Evolutionary conservation across 1,140 invertebrate species (phyloP).

Genomic region (Caenorhabditis inopinata): DNA sequence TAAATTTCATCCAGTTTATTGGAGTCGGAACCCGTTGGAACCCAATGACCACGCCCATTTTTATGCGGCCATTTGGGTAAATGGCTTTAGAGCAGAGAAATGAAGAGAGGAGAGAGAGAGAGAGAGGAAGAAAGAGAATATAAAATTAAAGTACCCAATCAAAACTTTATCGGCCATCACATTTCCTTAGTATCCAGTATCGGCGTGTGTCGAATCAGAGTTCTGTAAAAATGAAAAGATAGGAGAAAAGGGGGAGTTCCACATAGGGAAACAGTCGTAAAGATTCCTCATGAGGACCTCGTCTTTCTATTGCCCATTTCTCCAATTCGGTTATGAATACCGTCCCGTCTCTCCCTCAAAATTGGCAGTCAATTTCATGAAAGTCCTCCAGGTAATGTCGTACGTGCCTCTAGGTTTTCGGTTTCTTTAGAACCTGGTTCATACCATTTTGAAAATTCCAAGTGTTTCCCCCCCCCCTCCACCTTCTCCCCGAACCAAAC

Average conservation of each 20-base stretch:
- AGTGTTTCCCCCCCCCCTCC: neutral
- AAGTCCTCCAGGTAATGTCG: conserved; percentile 10
- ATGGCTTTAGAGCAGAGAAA: conserved; percentile 9
- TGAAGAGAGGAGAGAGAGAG: neutral
- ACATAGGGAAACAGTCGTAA: neutral
- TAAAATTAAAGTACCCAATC: conserved; percentile 34
- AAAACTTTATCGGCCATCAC: conserved; percentile 34
- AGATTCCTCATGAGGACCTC: neutral
- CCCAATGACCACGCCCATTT: conserved; percentile 23
- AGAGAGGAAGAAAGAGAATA: neutral
- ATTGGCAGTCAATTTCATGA: neutral
- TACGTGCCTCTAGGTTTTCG: no score
- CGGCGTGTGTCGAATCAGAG: neutral
- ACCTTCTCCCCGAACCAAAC: neutral
- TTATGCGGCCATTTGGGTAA: conserved; percentile 33
- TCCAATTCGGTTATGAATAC: neutral
- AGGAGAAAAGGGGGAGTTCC: neutral
- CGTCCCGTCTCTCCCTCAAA: neutral
- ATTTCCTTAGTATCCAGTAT: conserved; percentile 5
- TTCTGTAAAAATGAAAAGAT: neutral
- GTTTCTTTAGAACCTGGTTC: neutral
- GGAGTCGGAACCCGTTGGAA: neutral
- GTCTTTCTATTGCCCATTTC: neutral
- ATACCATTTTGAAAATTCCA: conserved; percentile 14
- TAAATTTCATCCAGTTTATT: conserved; percentile 8